Evolutionary conservation across 2,888 invertebrate species (phyloP).

Genomic region (Thecocarcelia acutangulata): DNA sequence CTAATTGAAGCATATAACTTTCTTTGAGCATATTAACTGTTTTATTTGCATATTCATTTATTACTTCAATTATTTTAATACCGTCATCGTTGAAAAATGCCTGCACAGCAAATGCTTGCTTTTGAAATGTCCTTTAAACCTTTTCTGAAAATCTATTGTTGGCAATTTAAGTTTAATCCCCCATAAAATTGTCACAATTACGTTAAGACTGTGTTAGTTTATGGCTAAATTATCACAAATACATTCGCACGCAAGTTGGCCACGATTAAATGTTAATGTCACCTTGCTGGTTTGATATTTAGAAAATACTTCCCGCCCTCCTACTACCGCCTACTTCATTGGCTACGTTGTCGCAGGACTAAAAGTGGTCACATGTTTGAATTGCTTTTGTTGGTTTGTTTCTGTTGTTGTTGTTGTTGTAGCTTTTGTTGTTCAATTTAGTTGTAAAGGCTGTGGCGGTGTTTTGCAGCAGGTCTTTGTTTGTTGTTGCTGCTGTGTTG

Average conservation of each 20-base stretch:
- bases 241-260: constrained; percentile 55
- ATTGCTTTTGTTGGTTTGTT: constrained; percentile 8
- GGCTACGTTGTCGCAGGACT: not conserved
- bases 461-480: constrained; percentile 5
- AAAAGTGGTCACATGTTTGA: no score
- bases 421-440: constrained; percentile 24
- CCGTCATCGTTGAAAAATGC: constrained; percentile 1
- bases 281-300: constrained; percentile 33
- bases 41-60: constrained; percentile 14
- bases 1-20: constrained; percentile 29
- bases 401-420: constrained; percentile 11
- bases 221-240: constrained; percentile 65
- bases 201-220: constrained; percentile 64
- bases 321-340: constrained; percentile 27
- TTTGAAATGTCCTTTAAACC: constrained; percentile 27
- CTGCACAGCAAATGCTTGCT: not conserved
- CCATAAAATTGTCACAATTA: constrained; percentile 67
- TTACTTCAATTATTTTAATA: constrained; percentile 17
- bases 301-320: not conserved
- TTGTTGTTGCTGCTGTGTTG: no score
- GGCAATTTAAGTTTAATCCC: constrained; percentile 63
- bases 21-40: constrained; percentile 11
- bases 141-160: constrained; percentile 60
- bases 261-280: constrained; percentile 43
- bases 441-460: constrained; percentile 25